phyloP scores from a whole-genome alignment of 1,140 invertebrate species.

The Orussus abietinus region DNA sequence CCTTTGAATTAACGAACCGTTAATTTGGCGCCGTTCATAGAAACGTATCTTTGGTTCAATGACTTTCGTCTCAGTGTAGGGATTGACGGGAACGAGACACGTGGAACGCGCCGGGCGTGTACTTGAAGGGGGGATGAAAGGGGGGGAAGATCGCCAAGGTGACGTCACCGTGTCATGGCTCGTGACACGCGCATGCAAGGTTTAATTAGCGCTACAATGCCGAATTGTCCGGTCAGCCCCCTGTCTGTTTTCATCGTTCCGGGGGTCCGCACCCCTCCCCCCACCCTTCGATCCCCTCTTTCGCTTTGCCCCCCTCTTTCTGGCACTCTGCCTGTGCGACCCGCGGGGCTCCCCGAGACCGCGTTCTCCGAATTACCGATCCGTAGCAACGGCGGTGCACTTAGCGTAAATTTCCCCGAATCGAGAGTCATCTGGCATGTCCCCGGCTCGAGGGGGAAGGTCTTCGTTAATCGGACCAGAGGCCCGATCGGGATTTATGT shows the following conservation, averaged over 20 bases:
- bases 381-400: constrained; percentile 35
- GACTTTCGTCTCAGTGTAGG: no score
- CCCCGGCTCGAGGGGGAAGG: background rate
- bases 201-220: constrained; percentile 50
- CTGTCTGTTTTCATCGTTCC: no score
- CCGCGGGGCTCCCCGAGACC: constrained; percentile 39
- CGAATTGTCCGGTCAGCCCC: constrained; percentile 28
- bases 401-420: constrained; percentile 41
- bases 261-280: constrained; percentile 7
- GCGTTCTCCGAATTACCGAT: constrained; percentile 44
- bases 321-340: constrained; percentile 46
- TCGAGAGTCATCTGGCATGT: constrained; percentile 28
- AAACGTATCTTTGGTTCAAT: no score
- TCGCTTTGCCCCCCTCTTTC: constrained; percentile 29
- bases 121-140: constrained; percentile 19
- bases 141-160: constrained; percentile 36
- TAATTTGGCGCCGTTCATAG: no score
- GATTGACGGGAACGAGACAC: constrained; percentile 1
- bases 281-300: constrained; percentile 12
- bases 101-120: constrained; percentile 11
- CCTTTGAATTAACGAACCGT: no score
- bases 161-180: constrained; percentile 40
- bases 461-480: background rate
- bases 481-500: no score
- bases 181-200: constrained; percentile 37